phyloP scores from a whole-genome alignment of 2,797 vertebrate species.

The Momotus momota region DNA sequence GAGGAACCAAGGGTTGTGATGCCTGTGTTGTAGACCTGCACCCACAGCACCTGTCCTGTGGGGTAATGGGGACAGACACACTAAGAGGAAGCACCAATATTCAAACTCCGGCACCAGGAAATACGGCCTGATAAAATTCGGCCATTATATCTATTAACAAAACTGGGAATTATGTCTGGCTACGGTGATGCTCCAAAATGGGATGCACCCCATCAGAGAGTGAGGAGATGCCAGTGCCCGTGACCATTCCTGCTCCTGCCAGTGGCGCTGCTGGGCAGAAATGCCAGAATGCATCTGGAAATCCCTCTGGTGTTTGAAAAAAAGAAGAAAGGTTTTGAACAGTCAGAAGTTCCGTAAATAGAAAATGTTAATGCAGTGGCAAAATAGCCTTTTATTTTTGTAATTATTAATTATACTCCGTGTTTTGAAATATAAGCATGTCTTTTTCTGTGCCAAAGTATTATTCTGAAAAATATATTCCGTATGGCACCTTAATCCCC shows the following conservation, averaged over 20 bases:
- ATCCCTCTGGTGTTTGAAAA: not conserved
- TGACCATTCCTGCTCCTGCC: not conserved
- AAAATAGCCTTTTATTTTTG: not conserved
- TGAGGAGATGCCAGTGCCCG: not conserved
- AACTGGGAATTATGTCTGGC: not conserved
- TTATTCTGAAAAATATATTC: constrained; percentile 35
- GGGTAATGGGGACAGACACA: not conserved
- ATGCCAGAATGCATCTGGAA: not conserved
- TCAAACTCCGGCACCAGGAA: not conserved
- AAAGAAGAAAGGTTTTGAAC: not conserved
- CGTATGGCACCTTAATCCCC: constrained; percentile 16
- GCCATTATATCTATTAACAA: not conserved
- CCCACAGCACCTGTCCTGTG: not conserved
- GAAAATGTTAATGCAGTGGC: not conserved
- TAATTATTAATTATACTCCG: constrained; percentile 31
- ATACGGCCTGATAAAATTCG: not conserved
- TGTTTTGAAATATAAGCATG: not conserved
- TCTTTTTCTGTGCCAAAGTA: constrained; percentile 1
- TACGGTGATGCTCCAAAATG: not conserved
- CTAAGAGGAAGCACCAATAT: not conserved
- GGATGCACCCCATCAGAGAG: not conserved
- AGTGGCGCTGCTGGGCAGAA: not conserved
- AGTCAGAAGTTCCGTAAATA: not conserved
- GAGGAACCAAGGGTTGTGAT: not conserved
- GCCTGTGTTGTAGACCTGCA: not conserved